Evolutionary conservation across 2,113 vertebrate species (phyloP).

Genomic region (Boleophthalmus pectinirostris): DNA sequence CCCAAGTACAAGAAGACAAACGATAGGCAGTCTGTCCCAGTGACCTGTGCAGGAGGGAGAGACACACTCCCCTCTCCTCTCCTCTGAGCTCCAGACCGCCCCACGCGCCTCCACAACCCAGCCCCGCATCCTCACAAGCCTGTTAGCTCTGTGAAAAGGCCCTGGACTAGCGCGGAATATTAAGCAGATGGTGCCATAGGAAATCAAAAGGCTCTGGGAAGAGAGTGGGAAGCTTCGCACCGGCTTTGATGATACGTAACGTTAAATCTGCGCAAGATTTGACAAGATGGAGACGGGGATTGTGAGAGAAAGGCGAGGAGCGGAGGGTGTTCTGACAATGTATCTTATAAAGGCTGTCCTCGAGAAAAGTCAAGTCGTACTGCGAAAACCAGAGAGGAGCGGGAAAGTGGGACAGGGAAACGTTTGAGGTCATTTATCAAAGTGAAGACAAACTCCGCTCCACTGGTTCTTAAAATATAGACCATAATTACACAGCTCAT

Average conservation of each 20-base stretch:
- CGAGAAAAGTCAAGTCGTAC: conserved; percentile 63
- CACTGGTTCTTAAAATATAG: conserved; percentile 28
- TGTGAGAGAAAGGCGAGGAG: conserved; percentile 47
- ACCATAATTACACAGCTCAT: conserved; percentile 27
- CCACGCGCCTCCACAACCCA: conserved; percentile 60
- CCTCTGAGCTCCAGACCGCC: conserved; percentile 27
- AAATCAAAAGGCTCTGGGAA: conserved; percentile 73
- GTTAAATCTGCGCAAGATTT: conserved; percentile 68
- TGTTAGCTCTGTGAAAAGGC: conserved; percentile 76
- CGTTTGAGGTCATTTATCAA: conserved; percentile 51
- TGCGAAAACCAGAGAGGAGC: conserved; percentile 1
- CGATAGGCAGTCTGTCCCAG: conserved; percentile 27
- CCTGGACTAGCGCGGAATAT: conserved; percentile 76
- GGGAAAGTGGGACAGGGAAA: conserved; percentile 39
- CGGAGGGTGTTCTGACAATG: conserved; percentile 57
- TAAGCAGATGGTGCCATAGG: conserved; percentile 68
- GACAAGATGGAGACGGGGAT: conserved; percentile 52
- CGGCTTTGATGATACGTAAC: conserved; percentile 66
- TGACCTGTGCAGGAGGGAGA: conserved; percentile 31
- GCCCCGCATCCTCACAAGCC: conserved; percentile 74
- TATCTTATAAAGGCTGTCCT: conserved; percentile 56
- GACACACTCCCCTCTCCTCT: conserved; percentile 46
- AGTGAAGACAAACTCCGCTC: conserved; percentile 22
- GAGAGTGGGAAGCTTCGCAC: conserved; percentile 62
- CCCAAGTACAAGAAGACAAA: conserved; percentile 27